These are phyloP conservation scores for Rostratula benghalensis DNA, from an alignment of 2,113 vertebrate species.

Conservation along the genomic window DNA sequence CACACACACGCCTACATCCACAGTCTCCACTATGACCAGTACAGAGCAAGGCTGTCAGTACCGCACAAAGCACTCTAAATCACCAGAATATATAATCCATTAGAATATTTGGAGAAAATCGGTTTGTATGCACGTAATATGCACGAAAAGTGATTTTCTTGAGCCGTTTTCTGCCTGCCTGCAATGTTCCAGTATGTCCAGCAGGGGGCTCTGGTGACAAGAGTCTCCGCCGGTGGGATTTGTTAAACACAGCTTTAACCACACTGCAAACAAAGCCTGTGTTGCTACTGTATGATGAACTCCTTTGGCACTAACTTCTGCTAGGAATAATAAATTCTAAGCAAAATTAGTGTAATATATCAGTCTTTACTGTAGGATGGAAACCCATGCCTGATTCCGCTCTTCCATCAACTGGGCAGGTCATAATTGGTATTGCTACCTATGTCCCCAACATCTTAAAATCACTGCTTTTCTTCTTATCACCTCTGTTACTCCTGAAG, in stretches of 20 bases:
- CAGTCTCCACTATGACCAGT: too few relatives aligned
- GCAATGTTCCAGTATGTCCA: not conserved
- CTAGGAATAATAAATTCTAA: not conserved
- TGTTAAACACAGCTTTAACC: not conserved
- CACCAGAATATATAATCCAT: fast-evolving
- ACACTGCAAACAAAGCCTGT: fast-evolving
- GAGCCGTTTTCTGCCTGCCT: not conserved
- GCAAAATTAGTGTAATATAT: not conserved
- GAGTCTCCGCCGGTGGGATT: not conserved
- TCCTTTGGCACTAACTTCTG: not conserved
- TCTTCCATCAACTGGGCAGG: not conserved
- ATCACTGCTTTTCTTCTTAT: not conserved
- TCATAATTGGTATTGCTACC: not conserved
- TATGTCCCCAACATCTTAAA: not conserved
- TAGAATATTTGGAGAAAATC: not conserved
- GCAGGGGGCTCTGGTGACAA: conserved; percentile 5
- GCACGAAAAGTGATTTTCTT: fast-evolving
- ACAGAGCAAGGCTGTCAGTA: not conserved
- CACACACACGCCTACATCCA: not conserved
- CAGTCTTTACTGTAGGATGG: fast-evolving
- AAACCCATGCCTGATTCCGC: not conserved
- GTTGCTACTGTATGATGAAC: not conserved
- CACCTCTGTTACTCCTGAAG: not conserved
- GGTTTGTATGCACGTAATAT: fast-evolving
- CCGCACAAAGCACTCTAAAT: not conserved